Evolutionary conservation across 2,888 invertebrate species (phyloP).

Genomic region (Perdita meconis): DNA sequence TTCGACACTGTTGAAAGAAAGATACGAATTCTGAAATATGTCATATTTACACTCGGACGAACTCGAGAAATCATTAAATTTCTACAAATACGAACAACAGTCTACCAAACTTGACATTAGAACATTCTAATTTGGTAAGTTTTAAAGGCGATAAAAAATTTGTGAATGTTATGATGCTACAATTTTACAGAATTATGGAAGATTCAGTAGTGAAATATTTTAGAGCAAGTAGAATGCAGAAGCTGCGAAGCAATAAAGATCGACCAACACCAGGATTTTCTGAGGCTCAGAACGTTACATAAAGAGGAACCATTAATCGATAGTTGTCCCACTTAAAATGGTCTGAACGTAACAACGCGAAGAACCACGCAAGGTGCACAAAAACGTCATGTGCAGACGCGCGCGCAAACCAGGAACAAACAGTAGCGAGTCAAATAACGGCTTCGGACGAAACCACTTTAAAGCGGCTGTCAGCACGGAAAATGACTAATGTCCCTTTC

Average conservation of each 20-base stretch:
- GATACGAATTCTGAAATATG: background rate
- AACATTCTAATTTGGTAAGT: too few species aligned
- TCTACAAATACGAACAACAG: background rate
- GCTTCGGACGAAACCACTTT: constrained; percentile 69
- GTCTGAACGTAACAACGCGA: constrained; percentile 17
- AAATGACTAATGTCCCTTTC: constrained; percentile 77
- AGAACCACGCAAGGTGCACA: background rate
- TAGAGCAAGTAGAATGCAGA: too few species aligned
- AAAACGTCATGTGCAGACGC: too few species aligned
- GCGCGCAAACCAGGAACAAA: constrained; percentile 30
- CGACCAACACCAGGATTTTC: background rate
- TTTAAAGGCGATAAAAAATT: too few species aligned
- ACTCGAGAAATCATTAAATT: too few species aligned
- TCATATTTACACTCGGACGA: background rate
- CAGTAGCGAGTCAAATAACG: constrained; percentile 64
- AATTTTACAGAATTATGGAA: too few species aligned
- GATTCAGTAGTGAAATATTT: too few species aligned
- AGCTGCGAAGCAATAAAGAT: background rate
- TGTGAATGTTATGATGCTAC: too few species aligned
- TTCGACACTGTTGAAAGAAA: background rate
- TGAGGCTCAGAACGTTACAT: background rate
- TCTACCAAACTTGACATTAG: too few species aligned
- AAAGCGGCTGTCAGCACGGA: constrained; percentile 74
- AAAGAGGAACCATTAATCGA: constrained; percentile 11
- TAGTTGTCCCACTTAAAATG: constrained; percentile 14